Percentiles rank a stretch among this genome's conserved stretches.
These are phyloP conservation scores for Rotaria socialis DNA, from an alignment of 2,888 invertebrate genomes.

Conservation along the genomic window DNA sequence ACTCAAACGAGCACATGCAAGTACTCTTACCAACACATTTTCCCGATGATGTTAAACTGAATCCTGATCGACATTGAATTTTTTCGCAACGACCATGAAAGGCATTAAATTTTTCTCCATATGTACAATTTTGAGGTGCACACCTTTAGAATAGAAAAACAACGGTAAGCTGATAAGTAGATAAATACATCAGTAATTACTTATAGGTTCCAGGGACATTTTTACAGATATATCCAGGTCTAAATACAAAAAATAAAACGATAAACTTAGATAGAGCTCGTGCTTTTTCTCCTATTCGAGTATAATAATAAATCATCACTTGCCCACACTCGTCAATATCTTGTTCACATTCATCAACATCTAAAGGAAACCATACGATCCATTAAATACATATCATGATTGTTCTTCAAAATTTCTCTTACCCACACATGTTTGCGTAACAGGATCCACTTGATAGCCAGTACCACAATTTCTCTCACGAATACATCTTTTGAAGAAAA, in stretches of 20 bases:
- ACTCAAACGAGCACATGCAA: background rate
- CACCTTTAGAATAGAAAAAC: slow-evolving; percentile 10
- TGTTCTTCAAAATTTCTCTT: background rate
- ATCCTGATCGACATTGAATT: slow-evolving; percentile 43
- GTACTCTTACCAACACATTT: slow-evolving; percentile 41
- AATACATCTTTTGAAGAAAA: slow-evolving; percentile 37
- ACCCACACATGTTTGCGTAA: slow-evolving; percentile 44
- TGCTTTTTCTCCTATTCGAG: background rate
- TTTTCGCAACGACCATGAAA: slow-evolving; percentile 44
- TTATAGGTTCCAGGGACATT: slow-evolving; percentile 45
- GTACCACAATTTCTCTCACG: slow-evolving; percentile 47
- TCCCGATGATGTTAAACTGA: slow-evolving; percentile 5
- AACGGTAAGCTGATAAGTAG: too few species aligned
- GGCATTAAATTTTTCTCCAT: slow-evolving; percentile 37
- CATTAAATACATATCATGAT: background rate
- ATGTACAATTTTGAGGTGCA: slow-evolving; percentile 38
- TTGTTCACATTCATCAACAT: slow-evolving; percentile 40
- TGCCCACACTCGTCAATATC: slow-evolving; percentile 43
- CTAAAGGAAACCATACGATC: background rate
- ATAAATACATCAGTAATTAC: background rate
- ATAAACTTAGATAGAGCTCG: background rate
- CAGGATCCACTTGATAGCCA: slow-evolving; percentile 41
- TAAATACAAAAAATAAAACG: background rate
- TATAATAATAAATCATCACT: background rate
- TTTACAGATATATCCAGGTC: slow-evolving; percentile 44